Evolutionary conservation across 2,888 invertebrate species (phyloP).

Genomic region (Mimas tiliae): DNA sequence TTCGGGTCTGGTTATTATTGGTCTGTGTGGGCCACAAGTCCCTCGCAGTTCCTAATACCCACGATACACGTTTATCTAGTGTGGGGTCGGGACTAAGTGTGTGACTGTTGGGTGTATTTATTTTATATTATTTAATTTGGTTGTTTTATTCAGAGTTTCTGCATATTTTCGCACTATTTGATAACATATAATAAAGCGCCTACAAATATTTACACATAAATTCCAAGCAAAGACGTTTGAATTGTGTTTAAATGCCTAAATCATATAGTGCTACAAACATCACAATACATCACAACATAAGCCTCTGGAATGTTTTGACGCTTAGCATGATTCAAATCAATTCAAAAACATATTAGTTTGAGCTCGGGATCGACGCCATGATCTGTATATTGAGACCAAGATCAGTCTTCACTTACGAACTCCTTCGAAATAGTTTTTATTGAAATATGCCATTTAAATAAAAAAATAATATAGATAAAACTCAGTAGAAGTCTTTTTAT

Average conservation of each 20-base stretch:
- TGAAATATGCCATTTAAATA: not conserved
- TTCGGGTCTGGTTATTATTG: too few relatives aligned
- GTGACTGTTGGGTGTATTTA: too few relatives aligned
- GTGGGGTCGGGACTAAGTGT: too few relatives aligned
- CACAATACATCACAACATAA: not conserved
- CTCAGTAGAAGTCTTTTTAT: not conserved
- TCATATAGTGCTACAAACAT: not conserved
- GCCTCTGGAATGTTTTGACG: not conserved
- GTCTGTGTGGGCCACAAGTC: too few relatives aligned
- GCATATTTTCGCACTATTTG: not conserved
- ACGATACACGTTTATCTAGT: too few relatives aligned
- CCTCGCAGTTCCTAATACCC: too few relatives aligned
- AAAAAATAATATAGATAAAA: not conserved
- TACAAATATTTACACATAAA: not conserved
- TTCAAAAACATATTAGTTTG: constrained; percentile 9
- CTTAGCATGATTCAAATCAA: not conserved
- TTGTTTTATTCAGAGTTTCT: too few relatives aligned
- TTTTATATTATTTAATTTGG: too few relatives aligned
- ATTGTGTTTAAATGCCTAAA: not conserved
- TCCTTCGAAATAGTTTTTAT: not conserved
- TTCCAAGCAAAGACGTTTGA: not conserved
- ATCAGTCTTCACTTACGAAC: not conserved
- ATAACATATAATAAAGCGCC: not conserved
- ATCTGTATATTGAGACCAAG: not conserved
- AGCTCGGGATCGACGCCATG: not conserved